Conservation (phyloP, 1,140 invertebrate genomes). For the Galendromus occidentalis region DNA sequence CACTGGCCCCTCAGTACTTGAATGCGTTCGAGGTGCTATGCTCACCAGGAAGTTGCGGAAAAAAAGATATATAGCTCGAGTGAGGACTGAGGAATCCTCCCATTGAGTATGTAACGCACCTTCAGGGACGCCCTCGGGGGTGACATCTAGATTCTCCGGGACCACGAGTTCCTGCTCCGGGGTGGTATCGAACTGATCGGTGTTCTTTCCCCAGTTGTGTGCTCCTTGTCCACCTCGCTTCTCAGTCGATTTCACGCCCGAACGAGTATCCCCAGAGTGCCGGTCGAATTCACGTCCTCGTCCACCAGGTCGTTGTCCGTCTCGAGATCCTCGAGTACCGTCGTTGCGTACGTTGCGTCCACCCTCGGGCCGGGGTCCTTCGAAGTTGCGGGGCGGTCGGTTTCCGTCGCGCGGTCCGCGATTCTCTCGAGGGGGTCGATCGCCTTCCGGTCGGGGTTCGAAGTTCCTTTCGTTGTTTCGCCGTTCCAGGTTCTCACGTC, state of each 20-base stretch:
- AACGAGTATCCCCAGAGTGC: neutral
- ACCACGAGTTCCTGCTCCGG: no score
- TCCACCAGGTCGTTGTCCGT: no score
- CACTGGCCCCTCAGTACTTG: no score
- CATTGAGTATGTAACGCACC: no score
- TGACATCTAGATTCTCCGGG: no score
- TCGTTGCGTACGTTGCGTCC: neutral
- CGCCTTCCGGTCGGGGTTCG: neutral
- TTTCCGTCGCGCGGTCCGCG: neutral
- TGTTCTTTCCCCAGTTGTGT: neutral
- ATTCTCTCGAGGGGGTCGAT: neutral
- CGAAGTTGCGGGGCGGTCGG: neutral
- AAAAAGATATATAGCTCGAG: no score
- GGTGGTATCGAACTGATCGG: no score
- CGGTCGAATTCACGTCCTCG: neutral
- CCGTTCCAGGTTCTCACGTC: neutral
- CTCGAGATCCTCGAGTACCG: neutral
- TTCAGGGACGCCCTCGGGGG: no score
- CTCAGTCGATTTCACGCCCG: neutral
- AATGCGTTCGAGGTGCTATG: no score
- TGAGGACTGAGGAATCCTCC: no score
- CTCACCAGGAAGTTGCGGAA: no score
- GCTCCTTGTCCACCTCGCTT: neutral
- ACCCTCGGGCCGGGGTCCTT: neutral
- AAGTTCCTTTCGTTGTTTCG: neutral